phyloP scores from a whole-genome alignment of 2,113 vertebrate genomes.

The Micronycteris hirsuta region DNA sequence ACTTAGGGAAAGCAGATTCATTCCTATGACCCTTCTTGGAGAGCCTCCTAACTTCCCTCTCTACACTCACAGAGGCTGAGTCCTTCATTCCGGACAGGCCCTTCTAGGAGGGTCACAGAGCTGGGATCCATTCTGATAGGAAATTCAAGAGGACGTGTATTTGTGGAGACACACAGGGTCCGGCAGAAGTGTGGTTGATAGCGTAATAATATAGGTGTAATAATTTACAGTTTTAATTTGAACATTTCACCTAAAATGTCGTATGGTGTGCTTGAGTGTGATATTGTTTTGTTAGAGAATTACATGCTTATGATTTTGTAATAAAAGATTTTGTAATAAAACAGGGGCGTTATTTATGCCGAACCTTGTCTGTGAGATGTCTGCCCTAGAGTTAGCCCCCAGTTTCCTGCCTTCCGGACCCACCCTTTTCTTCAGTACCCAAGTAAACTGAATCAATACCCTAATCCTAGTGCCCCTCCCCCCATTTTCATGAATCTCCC shows the following conservation, averaged over 20 bases:
- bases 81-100: neutral
- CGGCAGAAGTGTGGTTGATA: no score
- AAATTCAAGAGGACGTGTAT: neutral
- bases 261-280: no score
- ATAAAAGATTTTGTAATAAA: no score
- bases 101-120: neutral
- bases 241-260: no score
- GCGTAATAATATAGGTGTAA: no score
- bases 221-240: no score
- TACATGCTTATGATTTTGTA: no score
- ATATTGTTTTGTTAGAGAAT: no score
- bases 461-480: neutral
- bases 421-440: neutral
- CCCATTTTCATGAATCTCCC: neutral
- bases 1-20: neutral
- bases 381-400: neutral
- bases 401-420: neutral
- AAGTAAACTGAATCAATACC: neutral
- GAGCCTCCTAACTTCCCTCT: neutral
- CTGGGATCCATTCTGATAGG: neutral
- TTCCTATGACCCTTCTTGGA: neutral
- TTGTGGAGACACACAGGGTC: neutral
- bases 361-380: neutral
- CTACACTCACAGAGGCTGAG: neutral
- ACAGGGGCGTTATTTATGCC: no score